These are phyloP conservation scores for Brevipalpus yothersi DNA, from an alignment of 1,140 invertebrate species.

Conservation along the genomic window DNA sequence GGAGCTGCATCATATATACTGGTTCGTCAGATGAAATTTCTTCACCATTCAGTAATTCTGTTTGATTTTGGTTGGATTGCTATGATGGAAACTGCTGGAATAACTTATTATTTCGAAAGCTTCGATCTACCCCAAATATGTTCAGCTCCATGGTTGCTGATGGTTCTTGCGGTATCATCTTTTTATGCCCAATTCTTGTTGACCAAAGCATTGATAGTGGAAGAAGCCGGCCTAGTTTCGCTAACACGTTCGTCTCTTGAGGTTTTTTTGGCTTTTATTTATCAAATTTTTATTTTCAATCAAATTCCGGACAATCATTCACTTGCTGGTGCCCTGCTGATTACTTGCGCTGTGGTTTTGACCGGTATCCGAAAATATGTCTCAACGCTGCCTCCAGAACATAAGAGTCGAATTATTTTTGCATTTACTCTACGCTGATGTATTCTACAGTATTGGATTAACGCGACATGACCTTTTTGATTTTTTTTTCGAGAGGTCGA, in stretches of 20 bases:
- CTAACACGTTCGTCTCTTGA: slow-evolving; percentile 39
- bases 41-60: slow-evolving; percentile 71
- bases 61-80: slow-evolving; percentile 57
- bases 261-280: slow-evolving; percentile 72
- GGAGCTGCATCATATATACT: slow-evolving; percentile 67
- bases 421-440: slow-evolving; percentile 2
- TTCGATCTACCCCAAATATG: slow-evolving; percentile 55
- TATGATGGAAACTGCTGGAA: slow-evolving; percentile 44
- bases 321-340: slow-evolving; percentile 48
- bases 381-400: slow-evolving; percentile 23
- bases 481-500: too few relatives aligned
- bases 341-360: slow-evolving; percentile 54
- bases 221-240: slow-evolving; percentile 15
- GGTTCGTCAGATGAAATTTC: slow-evolving; percentile 50
- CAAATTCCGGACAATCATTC: slow-evolving; percentile 25
- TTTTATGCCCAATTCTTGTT: slow-evolving; percentile 15
- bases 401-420: slow-evolving; percentile 6
- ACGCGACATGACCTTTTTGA: too few relatives aligned
- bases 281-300: slow-evolving; percentile 37
- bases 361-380: slow-evolving; percentile 61
- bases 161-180: slow-evolving; percentile 31
- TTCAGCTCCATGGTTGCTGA: slow-evolving; percentile 43
- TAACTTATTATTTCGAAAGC: slow-evolving; percentile 45
- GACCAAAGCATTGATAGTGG: slow-evolving; percentile 13
- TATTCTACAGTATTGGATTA: too few relatives aligned